A percentile compares a stretch with the other conserved stretches of the same genome.
Conservation (phyloP, 2,888 invertebrate species). For the Polydrusus pterygomalis region DNA sequence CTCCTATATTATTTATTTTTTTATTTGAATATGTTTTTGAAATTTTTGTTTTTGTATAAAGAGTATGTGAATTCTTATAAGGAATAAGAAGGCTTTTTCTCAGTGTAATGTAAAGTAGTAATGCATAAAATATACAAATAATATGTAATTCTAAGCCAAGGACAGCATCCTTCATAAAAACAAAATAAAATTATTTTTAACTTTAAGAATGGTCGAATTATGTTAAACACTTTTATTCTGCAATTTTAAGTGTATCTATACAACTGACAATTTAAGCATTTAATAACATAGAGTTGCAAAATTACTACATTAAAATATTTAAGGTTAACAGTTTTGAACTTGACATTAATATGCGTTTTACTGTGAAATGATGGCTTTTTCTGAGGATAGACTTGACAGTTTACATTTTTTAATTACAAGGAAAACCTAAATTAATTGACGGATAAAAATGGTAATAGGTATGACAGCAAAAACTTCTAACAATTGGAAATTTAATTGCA, state of each 20-base stretch:
- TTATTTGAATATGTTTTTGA: too few relatives aligned
- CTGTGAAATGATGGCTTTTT: slow-evolving; percentile 34
- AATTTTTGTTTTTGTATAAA: too few relatives aligned
- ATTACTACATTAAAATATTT: slow-evolving; percentile 25
- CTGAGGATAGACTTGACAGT: slow-evolving; percentile 19
- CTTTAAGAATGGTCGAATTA: background rate
- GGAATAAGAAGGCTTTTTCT: too few relatives aligned
- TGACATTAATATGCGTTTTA: slow-evolving; percentile 47
- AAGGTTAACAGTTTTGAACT: slow-evolving; percentile 39
- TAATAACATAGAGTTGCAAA: slow-evolving; percentile 33
- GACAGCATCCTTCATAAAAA: background rate
- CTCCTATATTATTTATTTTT: too few relatives aligned
- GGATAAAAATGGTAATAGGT: background rate
- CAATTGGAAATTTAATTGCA: too few relatives aligned
- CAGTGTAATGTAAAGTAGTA: too few relatives aligned
- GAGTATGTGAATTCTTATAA: too few relatives aligned
- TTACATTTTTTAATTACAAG: background rate
- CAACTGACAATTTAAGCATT: slow-evolving; percentile 41
- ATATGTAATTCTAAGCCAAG: background rate
- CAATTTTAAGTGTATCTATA: slow-evolving; percentile 17
- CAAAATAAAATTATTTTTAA: background rate
- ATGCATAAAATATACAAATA: background rate
- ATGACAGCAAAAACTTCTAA: background rate
- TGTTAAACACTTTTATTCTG: slow-evolving; percentile 13
- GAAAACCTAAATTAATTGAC: background rate